Conservation (phyloP, 2,113 vertebrate species). For the Anoplopoma fimbria region DNA sequence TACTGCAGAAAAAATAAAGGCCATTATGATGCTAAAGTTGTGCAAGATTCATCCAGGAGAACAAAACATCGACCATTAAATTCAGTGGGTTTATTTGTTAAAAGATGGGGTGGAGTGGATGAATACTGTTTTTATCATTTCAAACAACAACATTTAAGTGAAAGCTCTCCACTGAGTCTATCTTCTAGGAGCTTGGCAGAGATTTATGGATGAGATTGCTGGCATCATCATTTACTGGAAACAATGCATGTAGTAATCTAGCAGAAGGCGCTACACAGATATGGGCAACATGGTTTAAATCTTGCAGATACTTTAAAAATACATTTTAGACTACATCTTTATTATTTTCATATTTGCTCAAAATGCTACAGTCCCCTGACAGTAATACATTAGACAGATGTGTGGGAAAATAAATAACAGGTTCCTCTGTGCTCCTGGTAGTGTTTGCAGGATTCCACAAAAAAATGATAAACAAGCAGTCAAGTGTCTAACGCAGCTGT, state of each 20-base stretch:
- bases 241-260: neutral
- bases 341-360: neutral
- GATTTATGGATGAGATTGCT: neutral
- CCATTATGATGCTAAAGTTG: neutral
- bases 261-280: neutral
- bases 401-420: neutral
- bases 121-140: too few species aligned
- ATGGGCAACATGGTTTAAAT: neutral
- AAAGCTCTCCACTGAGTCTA: neutral
- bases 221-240: neutral
- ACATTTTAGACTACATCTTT: neutral
- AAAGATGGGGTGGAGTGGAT: neutral
- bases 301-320: neutral
- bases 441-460: too few species aligned
- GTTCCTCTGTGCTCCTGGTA: neutral
- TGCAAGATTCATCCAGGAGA: neutral
- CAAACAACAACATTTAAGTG: conserved; percentile 5
- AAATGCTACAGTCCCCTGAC: neutral
- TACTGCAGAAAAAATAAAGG: neutral
- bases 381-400: neutral
- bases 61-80: neutral
- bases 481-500: neutral
- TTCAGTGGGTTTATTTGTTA: neutral
- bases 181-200: neutral
- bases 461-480: neutral